phyloP scores from a whole-genome alignment of 2,888 invertebrate species.

The Rhingia campestris region DNA sequence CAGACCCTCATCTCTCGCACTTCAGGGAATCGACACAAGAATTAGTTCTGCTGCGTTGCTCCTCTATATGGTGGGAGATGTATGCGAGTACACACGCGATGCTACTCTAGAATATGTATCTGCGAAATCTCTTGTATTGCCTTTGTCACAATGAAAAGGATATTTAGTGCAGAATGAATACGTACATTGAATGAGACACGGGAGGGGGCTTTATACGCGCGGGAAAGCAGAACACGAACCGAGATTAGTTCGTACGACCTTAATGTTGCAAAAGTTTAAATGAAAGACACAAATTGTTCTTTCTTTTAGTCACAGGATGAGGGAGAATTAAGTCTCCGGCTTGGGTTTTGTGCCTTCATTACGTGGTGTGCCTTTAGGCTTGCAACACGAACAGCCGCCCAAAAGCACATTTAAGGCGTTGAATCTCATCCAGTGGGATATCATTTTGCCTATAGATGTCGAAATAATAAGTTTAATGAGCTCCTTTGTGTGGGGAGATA shows the following conservation, averaged over 20 bases:
- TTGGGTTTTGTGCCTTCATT: slow-evolving; percentile 52
- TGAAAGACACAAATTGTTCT: slow-evolving; percentile 67
- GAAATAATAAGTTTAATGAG: slow-evolving; percentile 63
- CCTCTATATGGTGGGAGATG: background rate
- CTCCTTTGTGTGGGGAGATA: slow-evolving; percentile 18
- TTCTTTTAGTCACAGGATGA: slow-evolving; percentile 25
- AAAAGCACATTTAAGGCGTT: slow-evolving; percentile 49
- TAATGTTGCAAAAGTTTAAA: slow-evolving; percentile 62
- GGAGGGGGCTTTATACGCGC: background rate
- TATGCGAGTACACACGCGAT: background rate
- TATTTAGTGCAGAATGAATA: slow-evolving; percentile 69
- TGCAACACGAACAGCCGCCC: slow-evolving; percentile 29
- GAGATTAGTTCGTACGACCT: slow-evolving; percentile 51
- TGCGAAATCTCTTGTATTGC: slow-evolving; percentile 38
- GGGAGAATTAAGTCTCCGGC: slow-evolving; percentile 29
- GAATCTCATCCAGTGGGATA: slow-evolving; percentile 26
- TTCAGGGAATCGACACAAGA: slow-evolving; percentile 49
- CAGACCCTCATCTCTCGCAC: slow-evolving; percentile 20
- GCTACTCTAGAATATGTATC: slow-evolving; percentile 28
- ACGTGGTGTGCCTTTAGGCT: slow-evolving; percentile 43
- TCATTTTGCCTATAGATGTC: slow-evolving; percentile 29
- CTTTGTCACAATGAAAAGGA: slow-evolving; percentile 68
- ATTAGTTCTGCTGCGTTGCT: slow-evolving; percentile 47
- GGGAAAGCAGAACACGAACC: slow-evolving; percentile 33
- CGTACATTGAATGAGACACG: slow-evolving; percentile 1